Percentiles rank a stretch among this genome's conserved stretches.
phyloP scores from a whole-genome alignment of 2,113 vertebrate species.

The Saguinus midas region DNA sequence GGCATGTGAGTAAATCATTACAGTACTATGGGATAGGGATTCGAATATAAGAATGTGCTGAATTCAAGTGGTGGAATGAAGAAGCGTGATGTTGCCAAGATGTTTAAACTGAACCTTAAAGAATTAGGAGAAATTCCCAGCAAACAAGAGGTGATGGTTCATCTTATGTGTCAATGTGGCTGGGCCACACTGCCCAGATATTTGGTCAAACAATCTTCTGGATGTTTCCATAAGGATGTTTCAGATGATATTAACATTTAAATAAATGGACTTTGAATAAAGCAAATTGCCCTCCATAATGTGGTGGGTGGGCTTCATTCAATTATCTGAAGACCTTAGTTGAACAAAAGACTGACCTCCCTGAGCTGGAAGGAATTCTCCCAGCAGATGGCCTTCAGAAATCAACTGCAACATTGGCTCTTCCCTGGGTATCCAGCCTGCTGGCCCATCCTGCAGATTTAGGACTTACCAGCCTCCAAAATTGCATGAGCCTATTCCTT shows the following conservation, averaged over 20 bases:
- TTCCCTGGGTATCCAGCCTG: not conserved
- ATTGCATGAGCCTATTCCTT: not conserved
- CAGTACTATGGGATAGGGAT: not conserved
- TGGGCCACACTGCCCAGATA: not conserved
- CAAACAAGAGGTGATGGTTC: not conserved
- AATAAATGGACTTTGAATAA: not conserved
- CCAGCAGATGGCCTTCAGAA: not conserved
- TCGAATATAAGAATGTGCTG: not conserved
- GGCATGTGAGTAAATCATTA: not conserved
- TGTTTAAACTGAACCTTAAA: not conserved
- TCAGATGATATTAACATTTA: not conserved
- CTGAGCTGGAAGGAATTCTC: not conserved
- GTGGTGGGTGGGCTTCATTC: not conserved
- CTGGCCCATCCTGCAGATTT: not conserved
- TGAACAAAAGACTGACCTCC: not conserved
- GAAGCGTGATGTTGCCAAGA: not conserved
- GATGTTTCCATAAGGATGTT: not conserved
- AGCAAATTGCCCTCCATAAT: not conserved
- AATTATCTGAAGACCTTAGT: not conserved
- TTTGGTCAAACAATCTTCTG: not conserved
- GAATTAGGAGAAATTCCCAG: not conserved
- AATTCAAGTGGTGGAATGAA: not conserved
- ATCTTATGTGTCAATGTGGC: not conserved
- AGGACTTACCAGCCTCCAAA: not conserved
- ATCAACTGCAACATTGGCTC: not conserved